phyloP scores from a whole-genome alignment of 2,797 vertebrate genomes.

The Salmo trutta region DNA sequence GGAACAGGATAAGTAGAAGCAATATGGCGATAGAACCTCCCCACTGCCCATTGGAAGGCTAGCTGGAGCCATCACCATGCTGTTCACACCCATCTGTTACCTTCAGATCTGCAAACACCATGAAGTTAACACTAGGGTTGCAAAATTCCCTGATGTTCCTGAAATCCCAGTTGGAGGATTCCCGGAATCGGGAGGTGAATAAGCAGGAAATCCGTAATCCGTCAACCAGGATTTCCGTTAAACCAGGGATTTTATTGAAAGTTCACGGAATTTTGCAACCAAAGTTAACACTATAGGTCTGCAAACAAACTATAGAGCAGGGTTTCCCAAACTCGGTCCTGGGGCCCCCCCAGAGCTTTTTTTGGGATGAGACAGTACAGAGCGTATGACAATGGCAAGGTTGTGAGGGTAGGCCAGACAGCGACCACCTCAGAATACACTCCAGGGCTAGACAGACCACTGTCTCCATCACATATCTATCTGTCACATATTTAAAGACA shows the following conservation, averaged over 20 bases:
- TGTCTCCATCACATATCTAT: conserved; percentile 73
- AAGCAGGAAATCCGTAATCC: too few species aligned
- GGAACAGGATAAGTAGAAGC: background rate
- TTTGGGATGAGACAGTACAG: conserved; percentile 53
- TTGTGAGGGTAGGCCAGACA: conserved; percentile 56
- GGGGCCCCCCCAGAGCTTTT: conserved; percentile 37
- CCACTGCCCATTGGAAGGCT: background rate
- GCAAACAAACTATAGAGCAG: background rate
- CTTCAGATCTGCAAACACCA: background rate
- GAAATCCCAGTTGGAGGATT: too few species aligned
- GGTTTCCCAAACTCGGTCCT: background rate
- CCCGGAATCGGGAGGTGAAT: too few species aligned
- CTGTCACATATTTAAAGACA: conserved; percentile 75
- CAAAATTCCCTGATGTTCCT: too few species aligned
- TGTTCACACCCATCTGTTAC: background rate
- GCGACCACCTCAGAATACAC: conserved; percentile 75
- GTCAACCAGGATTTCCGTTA: too few species aligned
- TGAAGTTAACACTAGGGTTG: too few species aligned
- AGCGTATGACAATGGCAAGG: conserved; percentile 68
- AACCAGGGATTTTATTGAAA: too few species aligned
- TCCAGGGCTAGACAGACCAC: conserved; percentile 88
- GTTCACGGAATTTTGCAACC: too few species aligned
- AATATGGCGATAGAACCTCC: background rate
- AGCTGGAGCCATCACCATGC: background rate
- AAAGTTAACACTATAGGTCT: background rate